Conservation (phyloP, 2,797 vertebrate species). For the Ataeniobius toweri region DNA sequence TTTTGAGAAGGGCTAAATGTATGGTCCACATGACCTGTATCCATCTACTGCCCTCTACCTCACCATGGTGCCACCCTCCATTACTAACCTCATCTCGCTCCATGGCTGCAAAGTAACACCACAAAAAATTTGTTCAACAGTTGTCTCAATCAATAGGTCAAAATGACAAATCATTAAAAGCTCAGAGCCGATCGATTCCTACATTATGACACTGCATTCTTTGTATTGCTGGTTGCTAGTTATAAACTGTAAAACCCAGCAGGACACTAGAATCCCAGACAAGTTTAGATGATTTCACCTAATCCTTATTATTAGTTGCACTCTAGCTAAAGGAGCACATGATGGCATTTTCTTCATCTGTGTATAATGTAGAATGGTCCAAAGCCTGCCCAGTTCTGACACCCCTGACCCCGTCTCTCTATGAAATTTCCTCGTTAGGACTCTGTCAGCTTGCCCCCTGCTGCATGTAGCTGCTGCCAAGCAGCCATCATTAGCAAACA, state of each 20-base stretch:
- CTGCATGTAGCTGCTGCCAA: conserved; percentile 56
- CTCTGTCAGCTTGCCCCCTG: conserved; percentile 62
- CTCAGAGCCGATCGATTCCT: conserved; percentile 58
- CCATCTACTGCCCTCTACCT: conserved; percentile 43
- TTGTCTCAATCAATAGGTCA: conserved; percentile 73
- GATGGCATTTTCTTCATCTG: conserved; percentile 62
- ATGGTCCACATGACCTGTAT: conserved; percentile 57
- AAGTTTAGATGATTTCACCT: conserved; percentile 61
- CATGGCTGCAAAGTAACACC: conserved; percentile 49
- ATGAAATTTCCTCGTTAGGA: conserved; percentile 75
- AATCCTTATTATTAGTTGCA: conserved; percentile 74
- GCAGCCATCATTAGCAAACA: conserved; percentile 72
- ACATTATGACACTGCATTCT: conserved; percentile 54
- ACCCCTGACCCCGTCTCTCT: conserved; percentile 69
- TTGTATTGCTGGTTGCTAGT: conserved; percentile 47
- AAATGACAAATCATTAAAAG: conserved; percentile 61
- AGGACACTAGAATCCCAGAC: conserved; percentile 40
- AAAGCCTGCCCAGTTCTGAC: conserved; percentile 62
- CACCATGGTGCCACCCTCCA: conserved; percentile 38
- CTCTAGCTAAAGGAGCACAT: conserved; percentile 53
- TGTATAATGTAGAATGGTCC: conserved; percentile 60
- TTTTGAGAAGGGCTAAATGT: conserved; percentile 48
- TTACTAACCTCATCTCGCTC: conserved; percentile 53
- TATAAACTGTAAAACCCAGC: conserved; percentile 57
- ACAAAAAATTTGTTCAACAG: conserved; percentile 66